Evolutionary conservation across 2,797 vertebrate genomes (phyloP).

Genomic region (Smutsia temminckii): DNA sequence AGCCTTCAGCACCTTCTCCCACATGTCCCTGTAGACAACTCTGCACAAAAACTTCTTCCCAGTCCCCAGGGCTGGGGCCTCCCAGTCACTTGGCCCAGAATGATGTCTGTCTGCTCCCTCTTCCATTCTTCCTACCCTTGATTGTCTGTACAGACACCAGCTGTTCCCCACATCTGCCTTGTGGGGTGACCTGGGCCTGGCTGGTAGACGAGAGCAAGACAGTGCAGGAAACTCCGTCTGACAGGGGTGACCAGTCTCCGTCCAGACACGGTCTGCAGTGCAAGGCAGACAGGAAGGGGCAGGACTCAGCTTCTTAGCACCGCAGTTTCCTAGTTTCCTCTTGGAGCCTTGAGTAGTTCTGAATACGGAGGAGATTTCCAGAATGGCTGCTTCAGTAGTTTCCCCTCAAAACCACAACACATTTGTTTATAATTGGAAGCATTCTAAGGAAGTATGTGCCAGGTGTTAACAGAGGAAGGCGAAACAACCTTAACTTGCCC

Average conservation of each 20-base stretch:
- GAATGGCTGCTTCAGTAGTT: conserved; percentile 64
- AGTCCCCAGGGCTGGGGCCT: background rate
- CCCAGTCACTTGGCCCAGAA: background rate
- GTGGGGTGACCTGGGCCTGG: background rate
- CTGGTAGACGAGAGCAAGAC: conserved; percentile 52
- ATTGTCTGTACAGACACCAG: conserved; percentile 55
- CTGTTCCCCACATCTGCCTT: conserved; percentile 33
- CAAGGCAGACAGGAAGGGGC: conserved; percentile 64
- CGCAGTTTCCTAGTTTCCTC: conserved; percentile 72
- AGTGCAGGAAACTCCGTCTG: conserved; percentile 52
- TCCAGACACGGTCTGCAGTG: conserved; percentile 70
- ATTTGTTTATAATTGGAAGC: conserved; percentile 74
- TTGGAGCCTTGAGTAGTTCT: conserved; percentile 67
- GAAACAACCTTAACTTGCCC: conserved; percentile 75
- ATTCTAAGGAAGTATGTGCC: conserved; percentile 65
- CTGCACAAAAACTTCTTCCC: conserved; percentile 1
- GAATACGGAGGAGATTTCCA: conserved; percentile 80
- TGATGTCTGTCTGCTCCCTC: conserved; percentile 62
- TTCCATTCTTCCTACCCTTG: conserved; percentile 8
- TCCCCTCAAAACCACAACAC: conserved; percentile 30
- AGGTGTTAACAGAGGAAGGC: conserved; percentile 64
- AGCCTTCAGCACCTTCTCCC: background rate
- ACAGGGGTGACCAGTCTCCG: conserved; percentile 23
- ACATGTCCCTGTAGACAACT: background rate
- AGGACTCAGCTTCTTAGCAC: conserved; percentile 45